A percentile compares a stretch with the other conserved stretches of the same genome.
phyloP scores from a whole-genome alignment of 2,888 invertebrate genomes.

The Chrysopilus asiliformis region DNA sequence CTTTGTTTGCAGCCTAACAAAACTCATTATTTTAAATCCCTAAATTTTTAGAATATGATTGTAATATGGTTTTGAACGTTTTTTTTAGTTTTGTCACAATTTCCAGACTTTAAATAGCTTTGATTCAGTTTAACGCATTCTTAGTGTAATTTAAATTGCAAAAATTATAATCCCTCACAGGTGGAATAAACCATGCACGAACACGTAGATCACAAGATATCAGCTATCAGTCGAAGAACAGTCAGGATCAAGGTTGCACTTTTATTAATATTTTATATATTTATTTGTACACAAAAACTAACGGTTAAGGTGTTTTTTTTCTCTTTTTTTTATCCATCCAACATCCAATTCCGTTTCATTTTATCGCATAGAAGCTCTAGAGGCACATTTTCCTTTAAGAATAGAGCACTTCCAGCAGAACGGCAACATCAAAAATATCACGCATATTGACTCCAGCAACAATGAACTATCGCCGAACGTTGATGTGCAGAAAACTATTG shows the following conservation, averaged over 20 bases:
- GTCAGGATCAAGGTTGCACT: conserved; percentile 15
- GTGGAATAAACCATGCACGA: conserved; percentile 38
- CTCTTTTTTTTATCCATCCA: not conserved
- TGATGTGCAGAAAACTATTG: conserved; percentile 7
- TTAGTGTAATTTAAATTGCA: too few relatives aligned
- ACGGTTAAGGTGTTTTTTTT: not conserved
- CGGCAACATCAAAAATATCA: conserved; percentile 37
- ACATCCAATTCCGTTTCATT: not conserved
- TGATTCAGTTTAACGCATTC: too few relatives aligned
- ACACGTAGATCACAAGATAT: conserved; percentile 35
- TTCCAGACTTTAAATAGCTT: too few relatives aligned
- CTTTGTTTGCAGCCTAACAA: too few relatives aligned
- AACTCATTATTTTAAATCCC: too few relatives aligned
- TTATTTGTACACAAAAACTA: not conserved
- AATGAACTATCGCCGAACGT: conserved; percentile 15
- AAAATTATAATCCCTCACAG: too few relatives aligned
- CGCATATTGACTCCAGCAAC: conserved; percentile 18
- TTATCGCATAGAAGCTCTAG: conserved; percentile 30
- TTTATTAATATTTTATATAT: conserved; percentile 1
- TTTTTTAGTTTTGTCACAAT: too few relatives aligned
- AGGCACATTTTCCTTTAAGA: conserved; percentile 27
- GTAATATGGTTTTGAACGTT: too few relatives aligned
- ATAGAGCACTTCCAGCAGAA: conserved; percentile 39
- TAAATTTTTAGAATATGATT: too few relatives aligned
- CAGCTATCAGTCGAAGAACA: conserved; percentile 23